These are phyloP conservation scores for Pharmacophagus antenor DNA, from an alignment of 2,888 invertebrate genomes.

Conservation along the genomic window DNA sequence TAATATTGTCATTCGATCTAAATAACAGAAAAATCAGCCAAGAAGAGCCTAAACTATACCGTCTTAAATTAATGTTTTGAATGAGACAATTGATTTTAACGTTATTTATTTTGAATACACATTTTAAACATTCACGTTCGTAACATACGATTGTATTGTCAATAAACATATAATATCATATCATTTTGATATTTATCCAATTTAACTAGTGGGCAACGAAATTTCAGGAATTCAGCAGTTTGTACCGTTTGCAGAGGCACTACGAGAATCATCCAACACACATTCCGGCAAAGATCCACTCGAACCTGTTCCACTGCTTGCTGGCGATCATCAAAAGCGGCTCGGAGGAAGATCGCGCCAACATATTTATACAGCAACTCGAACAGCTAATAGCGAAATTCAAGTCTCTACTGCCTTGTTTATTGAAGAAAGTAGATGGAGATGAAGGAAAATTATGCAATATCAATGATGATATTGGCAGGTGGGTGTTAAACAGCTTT, in stretches of 20 bases:
- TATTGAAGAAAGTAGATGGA: slow-evolving; percentile 51
- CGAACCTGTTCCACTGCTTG: slow-evolving; percentile 67
- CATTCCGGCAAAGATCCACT: slow-evolving; percentile 61
- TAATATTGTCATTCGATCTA: too few relatives aligned
- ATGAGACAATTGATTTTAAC: too few relatives aligned
- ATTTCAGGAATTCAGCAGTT: slow-evolving; percentile 62
- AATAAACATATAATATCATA: too few relatives aligned
- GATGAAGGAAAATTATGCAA: slow-evolving; percentile 51
- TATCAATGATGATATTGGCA: slow-evolving; percentile 65
- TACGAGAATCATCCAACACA: slow-evolving; percentile 68
- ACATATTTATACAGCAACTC: slow-evolving; percentile 65
- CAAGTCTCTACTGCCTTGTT: slow-evolving; percentile 60
- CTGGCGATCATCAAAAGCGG: slow-evolving; percentile 61
- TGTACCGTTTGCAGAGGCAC: slow-evolving; percentile 68
- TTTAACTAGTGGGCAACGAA: not conserved
- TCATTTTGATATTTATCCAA: too few relatives aligned
- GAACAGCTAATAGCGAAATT: slow-evolving; percentile 63
- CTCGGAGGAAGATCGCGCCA: slow-evolving; percentile 53
- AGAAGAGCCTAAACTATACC: too few relatives aligned
- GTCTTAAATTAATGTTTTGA: too few relatives aligned
- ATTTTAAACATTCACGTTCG: too few relatives aligned
- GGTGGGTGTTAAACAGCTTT: too few relatives aligned
- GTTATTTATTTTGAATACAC: too few relatives aligned
- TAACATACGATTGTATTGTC: too few relatives aligned
- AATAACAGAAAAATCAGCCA: too few relatives aligned